These are phyloP conservation scores for Melanostigma gelatinosum DNA, from an alignment of 2,113 vertebrate genomes.

Conservation along the genomic window DNA sequence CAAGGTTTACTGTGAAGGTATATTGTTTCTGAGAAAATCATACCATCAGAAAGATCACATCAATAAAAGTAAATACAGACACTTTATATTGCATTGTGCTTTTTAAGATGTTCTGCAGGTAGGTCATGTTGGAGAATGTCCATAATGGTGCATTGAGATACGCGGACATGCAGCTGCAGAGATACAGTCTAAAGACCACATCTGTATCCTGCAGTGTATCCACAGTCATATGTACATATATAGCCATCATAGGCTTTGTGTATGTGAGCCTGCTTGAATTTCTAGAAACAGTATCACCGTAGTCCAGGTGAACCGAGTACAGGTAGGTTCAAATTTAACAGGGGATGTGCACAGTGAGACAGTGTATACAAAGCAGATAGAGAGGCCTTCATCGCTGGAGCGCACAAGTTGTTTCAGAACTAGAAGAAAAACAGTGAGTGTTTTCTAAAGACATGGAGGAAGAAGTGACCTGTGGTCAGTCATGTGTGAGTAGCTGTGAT, in stretches of 20 bases:
- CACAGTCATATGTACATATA: background rate
- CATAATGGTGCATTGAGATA: background rate
- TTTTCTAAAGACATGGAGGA: slow-evolving; percentile 9
- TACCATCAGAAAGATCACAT: background rate
- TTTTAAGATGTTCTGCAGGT: background rate
- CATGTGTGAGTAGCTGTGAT: background rate
- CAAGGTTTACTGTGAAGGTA: slow-evolving; percentile 6
- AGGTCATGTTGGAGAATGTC: background rate
- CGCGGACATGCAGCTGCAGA: background rate
- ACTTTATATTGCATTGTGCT: background rate
- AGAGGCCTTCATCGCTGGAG: slow-evolving; percentile 1
- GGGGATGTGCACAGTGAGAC: slow-evolving; percentile 8
- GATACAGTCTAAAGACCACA: background rate
- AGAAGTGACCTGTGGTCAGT: background rate
- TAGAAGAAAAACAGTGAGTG: background rate
- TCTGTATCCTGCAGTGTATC: background rate
- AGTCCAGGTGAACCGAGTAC: background rate
- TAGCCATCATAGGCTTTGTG: background rate
- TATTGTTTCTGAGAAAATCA: slow-evolving; percentile 12
- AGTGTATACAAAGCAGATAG: slow-evolving; percentile 10
- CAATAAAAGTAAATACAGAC: slow-evolving; percentile 6
- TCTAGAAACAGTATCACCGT: slow-evolving; percentile 1
- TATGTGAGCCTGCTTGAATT: background rate
- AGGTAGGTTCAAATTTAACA: slow-evolving; percentile 13
- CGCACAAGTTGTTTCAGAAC: background rate